These are phyloP conservation scores for Diorhabda carinulata DNA, from an alignment of 1,140 invertebrate genomes.

Conservation along the genomic window DNA sequence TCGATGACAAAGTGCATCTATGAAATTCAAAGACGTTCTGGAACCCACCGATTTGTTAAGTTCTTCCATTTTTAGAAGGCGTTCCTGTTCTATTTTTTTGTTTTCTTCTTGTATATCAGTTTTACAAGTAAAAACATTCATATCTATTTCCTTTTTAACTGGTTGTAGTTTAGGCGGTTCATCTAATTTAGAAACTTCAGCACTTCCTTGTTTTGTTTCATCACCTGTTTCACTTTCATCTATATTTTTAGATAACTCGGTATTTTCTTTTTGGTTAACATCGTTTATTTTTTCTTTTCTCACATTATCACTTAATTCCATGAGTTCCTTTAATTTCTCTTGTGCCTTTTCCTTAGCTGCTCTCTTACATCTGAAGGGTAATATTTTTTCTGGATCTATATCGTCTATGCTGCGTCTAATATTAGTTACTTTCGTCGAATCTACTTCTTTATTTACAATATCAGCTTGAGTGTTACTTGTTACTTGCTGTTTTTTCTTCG, in stretches of 20 bases:
- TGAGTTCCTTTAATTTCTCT: constrained; percentile 25
- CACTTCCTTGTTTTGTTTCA: neutral
- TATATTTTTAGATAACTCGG: too few relatives aligned
- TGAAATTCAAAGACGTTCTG: constrained; percentile 33
- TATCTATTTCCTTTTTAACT: constrained; percentile 26
- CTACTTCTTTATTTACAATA: neutral
- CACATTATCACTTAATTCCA: constrained; percentile 21
- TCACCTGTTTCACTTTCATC: too few relatives aligned
- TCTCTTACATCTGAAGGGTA: constrained; percentile 18
- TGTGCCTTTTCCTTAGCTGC: constrained; percentile 30
- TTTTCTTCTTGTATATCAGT: constrained; percentile 39
- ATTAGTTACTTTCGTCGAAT: neutral
- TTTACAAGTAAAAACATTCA: constrained; percentile 39
- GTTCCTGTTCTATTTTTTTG: constrained; percentile 38
- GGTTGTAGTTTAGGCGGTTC: neutral
- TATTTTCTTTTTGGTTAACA: too few relatives aligned
- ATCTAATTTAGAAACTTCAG: neutral
- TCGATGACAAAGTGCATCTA: constrained; percentile 35
- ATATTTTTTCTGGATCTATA: neutral
- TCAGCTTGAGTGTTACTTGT: too few relatives aligned
- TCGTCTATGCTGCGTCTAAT: neutral
- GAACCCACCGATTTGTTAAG: constrained; percentile 33
- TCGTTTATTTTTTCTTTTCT: neutral
- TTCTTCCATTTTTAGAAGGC: constrained; percentile 40
- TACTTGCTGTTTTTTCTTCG: constrained; percentile 11